Evolutionary conservation across 2,797 vertebrate species (phyloP).

Genomic region (Liparis tanakae): DNA sequence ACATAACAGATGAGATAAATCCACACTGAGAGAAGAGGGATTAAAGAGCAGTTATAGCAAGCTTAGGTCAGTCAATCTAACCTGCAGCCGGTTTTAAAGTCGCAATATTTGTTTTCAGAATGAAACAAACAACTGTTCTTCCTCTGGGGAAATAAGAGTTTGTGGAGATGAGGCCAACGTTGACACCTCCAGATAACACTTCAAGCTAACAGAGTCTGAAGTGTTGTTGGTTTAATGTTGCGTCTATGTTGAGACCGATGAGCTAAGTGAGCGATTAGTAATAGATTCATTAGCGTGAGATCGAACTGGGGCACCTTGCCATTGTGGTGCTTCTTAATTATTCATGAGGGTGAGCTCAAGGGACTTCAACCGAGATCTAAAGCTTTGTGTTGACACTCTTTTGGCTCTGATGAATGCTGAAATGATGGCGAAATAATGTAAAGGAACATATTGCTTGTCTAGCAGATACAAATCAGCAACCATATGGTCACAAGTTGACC

Average conservation of each 20-base stretch:
- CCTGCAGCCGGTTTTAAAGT: conserved; percentile 13
- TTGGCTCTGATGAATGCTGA: conserved; percentile 30
- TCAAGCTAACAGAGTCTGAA: conserved; percentile 42
- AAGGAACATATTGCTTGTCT: not conserved
- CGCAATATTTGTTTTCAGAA: conserved; percentile 13
- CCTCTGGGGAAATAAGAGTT: conserved; percentile 44
- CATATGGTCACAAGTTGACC: not conserved
- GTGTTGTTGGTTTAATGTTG: conserved; percentile 64
- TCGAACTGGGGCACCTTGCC: conserved; percentile 72
- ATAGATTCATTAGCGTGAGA: conserved; percentile 74
- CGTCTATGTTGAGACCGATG: conserved; percentile 61
- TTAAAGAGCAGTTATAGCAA: conserved; percentile 40
- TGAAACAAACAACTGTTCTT: conserved; percentile 4
- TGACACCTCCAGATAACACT: conserved; percentile 38
- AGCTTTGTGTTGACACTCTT: conserved; percentile 51
- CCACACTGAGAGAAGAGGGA: conserved; percentile 20
- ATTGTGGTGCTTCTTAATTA: conserved; percentile 68
- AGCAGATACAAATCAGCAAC: not conserved
- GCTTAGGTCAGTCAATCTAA: conserved; percentile 25
- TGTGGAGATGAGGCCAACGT: conserved; percentile 11
- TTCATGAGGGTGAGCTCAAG: conserved; percentile 72
- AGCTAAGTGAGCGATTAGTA: conserved; percentile 78
- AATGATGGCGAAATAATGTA: conserved; percentile 3
- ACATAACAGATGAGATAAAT: conserved; percentile 13
- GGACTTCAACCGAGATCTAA: conserved; percentile 69